Base-by-base conservation (phyloP, 2,113 vertebrate genomes). In the Copsychus sechellarum region DNA sequence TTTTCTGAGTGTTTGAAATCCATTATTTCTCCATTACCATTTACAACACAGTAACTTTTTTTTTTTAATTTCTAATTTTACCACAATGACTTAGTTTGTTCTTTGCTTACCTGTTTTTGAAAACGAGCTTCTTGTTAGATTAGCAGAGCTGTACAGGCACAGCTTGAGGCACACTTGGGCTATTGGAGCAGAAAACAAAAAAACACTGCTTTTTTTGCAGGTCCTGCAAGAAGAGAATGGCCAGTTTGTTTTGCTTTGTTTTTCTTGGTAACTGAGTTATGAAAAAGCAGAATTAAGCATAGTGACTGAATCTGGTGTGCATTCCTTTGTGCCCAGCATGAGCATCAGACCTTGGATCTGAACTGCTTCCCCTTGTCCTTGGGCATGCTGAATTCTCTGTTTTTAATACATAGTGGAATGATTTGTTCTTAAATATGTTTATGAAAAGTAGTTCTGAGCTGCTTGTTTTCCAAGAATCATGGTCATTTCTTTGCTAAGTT, bases 211-310 rank as follows among this genome's bases (percentile, higher is more conserved):
- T 82, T 94, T 94, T 85, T 51, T 95, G 81, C 81, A 93, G 74
- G 81, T 91, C 65, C 73, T 90, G 53, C 77, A 90, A 58, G 82
- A 65, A 76, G 56, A 87, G 83, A 92, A 93, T 42, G 65, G 40
- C 66, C 54, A 48, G 69, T 85, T 91, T 92, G 88, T 88, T 91
- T 78, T 86, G 79, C 51, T 89, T 84, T 87, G 87, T 96, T 95
- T 95, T 95, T 92, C 60, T 90, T 94, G 82, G 69, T 92, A 90
- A 93, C 88, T 54, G 72, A 90, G 82, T 94, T 96, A 83, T 51
- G 88, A 80, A 94, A 36, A 93, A 83, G 48, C 86, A 88, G 73
- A 94, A 90, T 67, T 88, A 93, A 94, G 79, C 81, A 51, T 58
- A 82, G 85, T 93, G 86, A 94, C 66, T 93, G 82, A 93, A 85